phyloP scores from a whole-genome alignment of 1,140 invertebrate genomes.

The Apocrypta bakeri region DNA sequence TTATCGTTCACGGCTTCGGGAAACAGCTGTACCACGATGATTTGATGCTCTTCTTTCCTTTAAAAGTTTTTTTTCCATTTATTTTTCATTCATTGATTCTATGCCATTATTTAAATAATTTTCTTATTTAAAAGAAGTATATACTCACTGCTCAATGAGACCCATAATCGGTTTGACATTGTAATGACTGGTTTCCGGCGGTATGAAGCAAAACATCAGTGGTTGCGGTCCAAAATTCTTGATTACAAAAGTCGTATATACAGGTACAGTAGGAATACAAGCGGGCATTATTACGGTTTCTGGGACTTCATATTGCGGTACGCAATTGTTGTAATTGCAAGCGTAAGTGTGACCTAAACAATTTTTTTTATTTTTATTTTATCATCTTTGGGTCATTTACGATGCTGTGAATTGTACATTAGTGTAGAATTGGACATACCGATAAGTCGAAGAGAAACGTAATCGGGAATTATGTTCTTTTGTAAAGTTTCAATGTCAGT shows the following conservation, averaged over 20 bases:
- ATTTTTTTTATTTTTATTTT: neutral
- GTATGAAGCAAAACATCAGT: constrained; percentile 61
- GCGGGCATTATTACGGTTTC: constrained; percentile 62
- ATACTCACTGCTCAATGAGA: constrained; percentile 45
- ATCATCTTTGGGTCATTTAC: neutral
- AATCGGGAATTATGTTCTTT: constrained; percentile 48
- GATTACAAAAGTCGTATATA: constrained; percentile 62
- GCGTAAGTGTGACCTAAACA: constrained; percentile 61
- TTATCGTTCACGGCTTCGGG: constrained; percentile 54
- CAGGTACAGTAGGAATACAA: constrained; percentile 57
- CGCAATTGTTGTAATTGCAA: constrained; percentile 47
- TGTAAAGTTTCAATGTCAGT: neutral
- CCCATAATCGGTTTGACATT: constrained; percentile 64
- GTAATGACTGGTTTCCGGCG: constrained; percentile 59
- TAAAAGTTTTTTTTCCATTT: neutral
- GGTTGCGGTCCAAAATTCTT: constrained; percentile 59
- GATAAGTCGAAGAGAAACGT: constrained; percentile 55
- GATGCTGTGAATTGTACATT: neutral
- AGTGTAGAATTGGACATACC: constrained; percentile 46
- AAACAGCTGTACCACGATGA: constrained; percentile 61
- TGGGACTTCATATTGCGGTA: constrained; percentile 61
- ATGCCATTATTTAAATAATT: too few relatives aligned
- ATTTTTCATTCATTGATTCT: too few relatives aligned
- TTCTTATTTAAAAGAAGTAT: too few relatives aligned
- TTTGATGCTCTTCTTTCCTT: constrained; percentile 56